Evolutionary conservation across 2,113 vertebrate species (phyloP), one percentile per base, ranked within the genome.

Genomic region (Aix galericulata): DNA sequence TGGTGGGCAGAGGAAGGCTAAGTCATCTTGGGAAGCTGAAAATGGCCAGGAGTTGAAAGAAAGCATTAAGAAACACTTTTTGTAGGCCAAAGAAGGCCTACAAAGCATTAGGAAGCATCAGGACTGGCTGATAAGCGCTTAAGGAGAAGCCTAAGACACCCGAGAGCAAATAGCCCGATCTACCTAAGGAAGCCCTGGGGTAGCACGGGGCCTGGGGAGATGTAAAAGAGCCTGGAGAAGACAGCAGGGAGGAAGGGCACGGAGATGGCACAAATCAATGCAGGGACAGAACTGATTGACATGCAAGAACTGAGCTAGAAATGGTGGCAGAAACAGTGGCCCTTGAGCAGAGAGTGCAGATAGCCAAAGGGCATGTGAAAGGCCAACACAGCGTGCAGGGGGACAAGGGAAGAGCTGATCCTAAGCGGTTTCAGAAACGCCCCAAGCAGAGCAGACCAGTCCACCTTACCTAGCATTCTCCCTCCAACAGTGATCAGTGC

Each of bases 381-480:
- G 34, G 25, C 59, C 50, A 21, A 0, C 42, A 4, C 0, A 10
- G 64, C 46, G 3, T 1, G 21, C 63, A 36, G 44, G 8, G n/a
- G 68, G 58, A 42, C n/a, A 25, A 32, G 26, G n/a, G 27, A 46
- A 76, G 76, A 56, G 46, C 73, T 2, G 7, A 5, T 17, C 48
- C n/a, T 16, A 5, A 38, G 31, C 3, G 17, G 31, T 46, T 59
- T 31, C 50, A 1, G 0, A 17, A 59, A 38, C 50, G 53, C 81
- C 42, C 14, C 5, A 21, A 66, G 69, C 55, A 82, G 13, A 60
- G 50, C 22, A 0, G 4, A 26, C 58, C 50, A 74, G 60, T 6
- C 38, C 83, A 42, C 5, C 60, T 38, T 5, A 3, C 27, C 27
- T 38, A 42, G 52, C 8, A 2, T 2, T 74, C 52, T 58, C 32